Conservation (phyloP, 1,140 invertebrate genomes). For the Anastatus disparis region DNA sequence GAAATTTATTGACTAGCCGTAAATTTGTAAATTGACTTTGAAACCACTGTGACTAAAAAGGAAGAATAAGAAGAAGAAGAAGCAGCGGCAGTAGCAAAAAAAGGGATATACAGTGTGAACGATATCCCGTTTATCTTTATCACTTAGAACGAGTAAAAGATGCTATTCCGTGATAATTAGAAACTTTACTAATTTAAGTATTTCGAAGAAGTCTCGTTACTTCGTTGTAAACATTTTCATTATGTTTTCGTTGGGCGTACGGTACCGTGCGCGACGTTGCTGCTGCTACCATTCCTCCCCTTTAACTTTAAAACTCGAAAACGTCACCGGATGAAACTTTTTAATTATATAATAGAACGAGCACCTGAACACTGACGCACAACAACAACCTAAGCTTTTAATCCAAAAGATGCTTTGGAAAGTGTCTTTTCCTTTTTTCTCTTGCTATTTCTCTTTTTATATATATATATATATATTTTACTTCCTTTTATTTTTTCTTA, state of each 20-base stretch:
- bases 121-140: conserved; percentile 39
- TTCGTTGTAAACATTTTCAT: conserved; percentile 40
- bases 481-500: background rate
- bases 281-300: background rate
- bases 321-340: conserved; percentile 39
- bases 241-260: conserved; percentile 1
- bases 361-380: conserved; percentile 41
- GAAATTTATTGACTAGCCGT: conserved; percentile 34
- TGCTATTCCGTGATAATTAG: conserved; percentile 36
- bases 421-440: conserved; percentile 29
- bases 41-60: too few species aligned
- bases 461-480: too few species aligned
- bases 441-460: background rate
- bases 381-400: conserved; percentile 47
- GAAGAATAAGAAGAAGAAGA: too few species aligned
- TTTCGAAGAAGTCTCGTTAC: conserved; percentile 32
- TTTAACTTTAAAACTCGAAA: conserved; percentile 12
- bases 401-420: conserved; percentile 42
- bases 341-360: conserved; percentile 44
- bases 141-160: conserved; percentile 36
- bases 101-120: too few species aligned
- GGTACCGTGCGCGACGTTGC: background rate
- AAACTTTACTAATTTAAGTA: conserved; percentile 40
- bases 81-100: too few species aligned
- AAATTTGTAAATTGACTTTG: conserved; percentile 40